Evolutionary conservation across 2,113 vertebrate genomes (phyloP), one percentile per base, ranked within the genome.

Genomic region (Picathartes gymnocephalus): DNA sequence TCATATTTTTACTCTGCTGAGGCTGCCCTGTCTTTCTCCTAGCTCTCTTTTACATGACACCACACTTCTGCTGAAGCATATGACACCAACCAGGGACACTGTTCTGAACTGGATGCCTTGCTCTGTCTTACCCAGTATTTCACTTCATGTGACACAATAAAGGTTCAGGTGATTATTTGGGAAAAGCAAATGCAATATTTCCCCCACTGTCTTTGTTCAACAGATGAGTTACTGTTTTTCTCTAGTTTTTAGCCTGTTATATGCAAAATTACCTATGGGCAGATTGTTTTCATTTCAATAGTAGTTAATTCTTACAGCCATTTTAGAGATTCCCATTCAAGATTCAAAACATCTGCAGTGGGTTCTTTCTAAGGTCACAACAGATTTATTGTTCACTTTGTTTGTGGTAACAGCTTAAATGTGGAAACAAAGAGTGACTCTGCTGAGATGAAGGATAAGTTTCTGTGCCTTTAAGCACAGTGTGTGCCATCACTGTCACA

Each of bases 71-170:
- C 42, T 86, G 56, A 57, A 70, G 13, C 10, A 37, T 31, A 31
- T 48, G 40, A 54, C 21, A 31, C 10, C 4, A 4, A 0, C 9
- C 28, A 57, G 58, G 39, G 37, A 71, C 11, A 9, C 6, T 1
- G 1, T 10, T 81, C 35, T 89, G 53, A 68, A 35, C 14, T 65
- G 35, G 24, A 33, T 1, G 0, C 0, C 1, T 77, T 70, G 48
- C 15, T 66, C 37, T 44, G 11, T 82, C 47, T 72, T 17, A 40
- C 39, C 60, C 24, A 22, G n/a, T 57, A 33, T 81, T 88, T 71
- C 31, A 37, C 6, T 61, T 81, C 16, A 33, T 42, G 35, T 57
- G 44, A 33, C n/a, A 73, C 14, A 58, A 7, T 3, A 3, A 65
- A 83, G 30, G 4, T 45, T 65, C 15, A 70, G 28, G 7, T 77